These are phyloP conservation scores for Atta cephalotes DNA, from an alignment of 1,140 invertebrate species.

Conservation along the genomic window DNA sequence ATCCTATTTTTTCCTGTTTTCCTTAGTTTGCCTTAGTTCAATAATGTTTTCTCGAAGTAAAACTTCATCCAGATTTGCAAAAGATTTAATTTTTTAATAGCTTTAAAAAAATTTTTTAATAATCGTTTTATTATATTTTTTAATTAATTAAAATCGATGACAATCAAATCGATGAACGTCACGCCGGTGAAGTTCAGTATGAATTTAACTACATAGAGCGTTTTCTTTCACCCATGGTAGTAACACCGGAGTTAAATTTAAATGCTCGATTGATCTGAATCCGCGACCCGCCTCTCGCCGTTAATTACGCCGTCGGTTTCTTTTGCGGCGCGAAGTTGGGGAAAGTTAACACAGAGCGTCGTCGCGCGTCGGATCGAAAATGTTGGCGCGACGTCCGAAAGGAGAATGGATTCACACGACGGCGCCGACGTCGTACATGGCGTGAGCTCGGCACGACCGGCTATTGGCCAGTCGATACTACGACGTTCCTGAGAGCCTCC, in stretches of 20 bases:
- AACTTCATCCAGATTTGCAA: background rate
- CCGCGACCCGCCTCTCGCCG: background rate
- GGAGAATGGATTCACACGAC: conserved; percentile 43
- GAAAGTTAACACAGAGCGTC: conserved; percentile 29
- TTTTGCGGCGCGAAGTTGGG: conserved; percentile 2
- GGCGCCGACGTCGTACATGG: conserved; percentile 53
- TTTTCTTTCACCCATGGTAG: background rate
- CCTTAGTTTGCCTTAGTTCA: background rate
- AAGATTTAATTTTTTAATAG: background rate
- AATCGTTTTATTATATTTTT: background rate
- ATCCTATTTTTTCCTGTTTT: background rate
- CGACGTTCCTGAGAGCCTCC: conserved; percentile 40
- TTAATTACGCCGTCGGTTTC: conserved; percentile 1
- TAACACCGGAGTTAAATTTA: conserved; percentile 1
- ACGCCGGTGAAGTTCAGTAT: background rate
- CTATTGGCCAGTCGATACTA: conserved; percentile 60
- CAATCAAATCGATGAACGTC: no score
- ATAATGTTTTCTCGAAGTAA: background rate
- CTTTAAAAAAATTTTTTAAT: background rate
- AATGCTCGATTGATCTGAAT: conserved; percentile 8
- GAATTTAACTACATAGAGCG: no score
- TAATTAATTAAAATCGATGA: background rate
- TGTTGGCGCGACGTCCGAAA: background rate
- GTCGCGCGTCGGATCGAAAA: conserved; percentile 6
- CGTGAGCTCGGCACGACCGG: conserved; percentile 45